Percentiles rank a stretch among this genome's conserved stretches.
Evolutionary conservation across 2,113 vertebrate species (phyloP).

Genomic region (Phocoena sinus): DNA sequence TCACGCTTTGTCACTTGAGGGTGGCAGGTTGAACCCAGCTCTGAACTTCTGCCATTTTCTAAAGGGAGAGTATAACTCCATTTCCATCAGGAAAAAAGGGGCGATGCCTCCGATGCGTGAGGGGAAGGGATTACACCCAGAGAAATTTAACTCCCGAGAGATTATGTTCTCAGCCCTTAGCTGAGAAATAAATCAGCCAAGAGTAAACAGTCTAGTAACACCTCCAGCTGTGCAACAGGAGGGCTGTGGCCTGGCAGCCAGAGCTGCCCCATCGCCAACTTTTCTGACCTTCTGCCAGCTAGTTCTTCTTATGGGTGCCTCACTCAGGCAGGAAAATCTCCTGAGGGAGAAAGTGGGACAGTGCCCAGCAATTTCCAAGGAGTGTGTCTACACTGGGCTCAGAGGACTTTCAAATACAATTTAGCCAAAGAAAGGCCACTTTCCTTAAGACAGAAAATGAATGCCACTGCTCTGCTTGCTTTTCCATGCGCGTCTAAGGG

Average conservation of each 20-base stretch:
- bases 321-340: not conserved
- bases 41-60: constrained; percentile 34
- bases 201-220: not conserved
- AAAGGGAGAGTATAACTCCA: constrained; percentile 18
- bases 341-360: not conserved
- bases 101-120: not conserved
- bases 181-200: not conserved
- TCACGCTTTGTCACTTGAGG: not conserved
- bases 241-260: not conserved
- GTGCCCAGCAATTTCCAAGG: not conserved
- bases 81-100: constrained; percentile 13
- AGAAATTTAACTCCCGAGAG: constrained; percentile 9
- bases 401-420: not conserved
- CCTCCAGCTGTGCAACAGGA: not conserved
- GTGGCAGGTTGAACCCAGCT: not conserved
- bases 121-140: constrained; percentile 8
- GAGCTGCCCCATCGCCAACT: not conserved
- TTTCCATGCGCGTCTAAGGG: not conserved
- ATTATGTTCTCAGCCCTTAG: not conserved
- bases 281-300: not conserved
- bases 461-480: not conserved
- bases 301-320: not conserved
- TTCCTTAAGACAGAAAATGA: not conserved
- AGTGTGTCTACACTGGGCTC: not conserved
- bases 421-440: not conserved